Base-by-base conservation (phyloP, 2,797 vertebrate genomes). In the Mus caroli region DNA sequence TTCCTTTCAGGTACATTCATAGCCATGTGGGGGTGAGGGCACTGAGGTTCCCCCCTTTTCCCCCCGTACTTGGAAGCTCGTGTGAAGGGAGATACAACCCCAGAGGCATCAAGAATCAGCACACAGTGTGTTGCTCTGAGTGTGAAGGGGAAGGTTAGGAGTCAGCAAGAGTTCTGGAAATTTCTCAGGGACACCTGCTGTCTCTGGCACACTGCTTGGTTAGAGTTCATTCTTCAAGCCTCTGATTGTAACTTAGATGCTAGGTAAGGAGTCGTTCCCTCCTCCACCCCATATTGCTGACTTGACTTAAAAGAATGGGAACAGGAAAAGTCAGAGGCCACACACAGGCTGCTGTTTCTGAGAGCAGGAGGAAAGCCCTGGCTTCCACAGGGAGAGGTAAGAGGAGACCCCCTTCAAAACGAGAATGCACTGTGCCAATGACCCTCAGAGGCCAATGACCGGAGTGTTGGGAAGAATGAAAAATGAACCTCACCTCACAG, bases 81-180 rank as follows among this genome's bases (percentile, higher is more conserved):
- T 0, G 7, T 1, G 10, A 28, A 76, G 31, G n/a, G 34, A 46
- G 37, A 34, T 22, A 31, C 40, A 10, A 3, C 17, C 11, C 15
- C 13, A 14, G 7, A 9, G 31, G 4, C 37, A 19, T 31, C 7
- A 28, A 1, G 26, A 14, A 3, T 43, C 24, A 12, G 3, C 40
- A 50, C 3, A 6, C 26, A 7, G 31, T 11, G 1, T 9, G 73
- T 10, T 40, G n/a, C 17, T 1, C 1, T 1, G n/a, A 8, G 43
- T 9, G 71, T 40, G 40, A 86, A 75, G 46, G 58, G 12, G 22
- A 84, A 90, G 85, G 76, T 56, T 22, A 1, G 26, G 34, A 64
- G 91, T 46, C 77, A 67, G 71, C 26, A 26, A 14, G 6, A 37
- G 52, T 85, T 94, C 87, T 83, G 84, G 93, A 86, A 92, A 34